Evolutionary conservation across 2,113 vertebrate genomes (phyloP).

Genomic region (Siniperca chuatsi): DNA sequence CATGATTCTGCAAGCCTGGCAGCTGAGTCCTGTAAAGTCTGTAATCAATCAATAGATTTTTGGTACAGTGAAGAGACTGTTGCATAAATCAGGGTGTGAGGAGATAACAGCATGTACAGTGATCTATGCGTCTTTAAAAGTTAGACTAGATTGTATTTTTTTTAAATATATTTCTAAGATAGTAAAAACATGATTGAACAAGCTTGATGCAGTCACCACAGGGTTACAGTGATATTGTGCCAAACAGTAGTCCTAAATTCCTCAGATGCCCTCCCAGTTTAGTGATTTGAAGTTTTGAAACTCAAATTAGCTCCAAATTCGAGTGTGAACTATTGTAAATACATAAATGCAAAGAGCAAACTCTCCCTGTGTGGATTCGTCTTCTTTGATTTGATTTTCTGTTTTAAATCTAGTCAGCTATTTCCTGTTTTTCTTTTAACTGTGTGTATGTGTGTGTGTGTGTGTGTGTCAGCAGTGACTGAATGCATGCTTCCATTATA

Average conservation of each 20-base stretch:
- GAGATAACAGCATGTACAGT: no score
- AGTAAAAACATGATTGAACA: no score
- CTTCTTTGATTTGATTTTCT: conserved; percentile 38
- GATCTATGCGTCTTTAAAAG: no score
- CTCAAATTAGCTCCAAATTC: conserved; percentile 9
- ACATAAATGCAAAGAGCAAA: background rate
- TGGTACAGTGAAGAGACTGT: background rate
- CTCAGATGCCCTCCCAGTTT: background rate
- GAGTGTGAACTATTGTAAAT: conserved; percentile 18
- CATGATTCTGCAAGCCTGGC: background rate
- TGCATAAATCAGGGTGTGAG: no score
- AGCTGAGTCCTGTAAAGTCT: background rate
- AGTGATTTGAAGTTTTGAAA: background rate
- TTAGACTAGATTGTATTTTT: no score
- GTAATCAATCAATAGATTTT: background rate
- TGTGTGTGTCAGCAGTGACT: background rate
- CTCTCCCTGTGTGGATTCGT: conserved; percentile 2
- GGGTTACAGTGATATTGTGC: background rate
- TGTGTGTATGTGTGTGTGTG: conserved; percentile 27
- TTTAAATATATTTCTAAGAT: no score
- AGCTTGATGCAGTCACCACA: background rate
- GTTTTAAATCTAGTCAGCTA: conserved; percentile 33
- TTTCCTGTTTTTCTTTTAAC: conserved; percentile 23
- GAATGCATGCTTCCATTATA: conserved; percentile 38
- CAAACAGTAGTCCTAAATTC: background rate